These are phyloP conservation scores for Malthinus flaveolus DNA, from an alignment of 2,888 invertebrate genomes.

Conservation along the genomic window DNA sequence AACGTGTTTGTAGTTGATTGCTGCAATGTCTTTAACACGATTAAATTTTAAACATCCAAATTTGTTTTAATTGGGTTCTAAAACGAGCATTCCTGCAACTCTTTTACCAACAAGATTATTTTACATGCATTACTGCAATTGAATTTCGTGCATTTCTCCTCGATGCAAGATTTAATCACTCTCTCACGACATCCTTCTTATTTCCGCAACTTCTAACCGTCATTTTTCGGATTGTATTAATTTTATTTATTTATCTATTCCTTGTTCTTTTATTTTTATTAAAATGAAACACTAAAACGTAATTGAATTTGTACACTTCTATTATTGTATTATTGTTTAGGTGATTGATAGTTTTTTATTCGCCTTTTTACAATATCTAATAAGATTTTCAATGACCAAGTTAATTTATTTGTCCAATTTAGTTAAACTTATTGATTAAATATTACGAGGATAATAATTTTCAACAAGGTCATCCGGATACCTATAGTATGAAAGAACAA, in stretches of 20 bases:
- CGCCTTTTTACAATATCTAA: too few relatives aligned
- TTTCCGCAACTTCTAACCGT: slow-evolving; percentile 33
- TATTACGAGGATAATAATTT: slow-evolving; percentile 11
- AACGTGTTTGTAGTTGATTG: too few relatives aligned
- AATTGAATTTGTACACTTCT: too few relatives aligned
- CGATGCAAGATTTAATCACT: slow-evolving; percentile 26
- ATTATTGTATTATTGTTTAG: too few relatives aligned
- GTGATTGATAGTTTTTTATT: too few relatives aligned
- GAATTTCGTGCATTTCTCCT: neutral
- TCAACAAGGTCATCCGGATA: slow-evolving; percentile 36
- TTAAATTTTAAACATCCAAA: neutral
- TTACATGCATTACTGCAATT: slow-evolving; percentile 19
- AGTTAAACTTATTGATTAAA: too few relatives aligned
- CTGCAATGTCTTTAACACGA: too few relatives aligned
- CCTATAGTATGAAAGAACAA: slow-evolving; percentile 30
- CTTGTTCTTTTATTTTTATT: too few relatives aligned
- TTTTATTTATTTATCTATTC: too few relatives aligned
- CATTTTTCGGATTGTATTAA: slow-evolving; percentile 1
- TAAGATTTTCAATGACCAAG: too few relatives aligned
- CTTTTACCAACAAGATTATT: slow-evolving; percentile 15
- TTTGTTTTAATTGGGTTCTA: slow-evolving; percentile 12
- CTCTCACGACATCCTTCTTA: slow-evolving; percentile 31
- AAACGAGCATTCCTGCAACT: slow-evolving; percentile 10
- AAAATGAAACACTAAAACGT: too few relatives aligned
- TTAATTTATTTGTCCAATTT: too few relatives aligned